phyloP scores from a whole-genome alignment of 2,113 vertebrate species.

The Scomber japonicus region DNA sequence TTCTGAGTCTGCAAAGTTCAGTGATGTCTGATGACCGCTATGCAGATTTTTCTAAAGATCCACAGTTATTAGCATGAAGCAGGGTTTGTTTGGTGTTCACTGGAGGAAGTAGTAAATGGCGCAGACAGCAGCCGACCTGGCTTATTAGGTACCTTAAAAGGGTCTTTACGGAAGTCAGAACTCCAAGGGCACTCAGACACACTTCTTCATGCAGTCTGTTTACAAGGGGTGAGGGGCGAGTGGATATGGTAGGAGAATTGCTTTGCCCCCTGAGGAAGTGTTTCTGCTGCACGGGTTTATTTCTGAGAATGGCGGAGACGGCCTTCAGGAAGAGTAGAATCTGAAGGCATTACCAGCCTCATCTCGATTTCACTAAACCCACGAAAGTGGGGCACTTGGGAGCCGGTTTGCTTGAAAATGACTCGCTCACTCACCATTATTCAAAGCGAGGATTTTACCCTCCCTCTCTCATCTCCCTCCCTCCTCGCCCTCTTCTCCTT shows the following conservation, averaged over 20 bases:
- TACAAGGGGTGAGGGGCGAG: constrained; percentile 29
- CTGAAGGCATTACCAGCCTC: constrained; percentile 7
- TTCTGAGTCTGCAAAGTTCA: too few species aligned
- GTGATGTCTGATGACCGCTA: background rate
- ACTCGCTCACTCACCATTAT: constrained; percentile 57
- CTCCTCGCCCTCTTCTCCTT: constrained; percentile 10
- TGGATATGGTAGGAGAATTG: background rate
- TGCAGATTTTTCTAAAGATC: background rate
- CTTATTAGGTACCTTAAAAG: constrained; percentile 47
- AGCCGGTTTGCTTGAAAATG: constrained; percentile 26
- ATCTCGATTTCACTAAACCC: constrained; percentile 56
- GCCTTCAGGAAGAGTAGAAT: constrained; percentile 32
- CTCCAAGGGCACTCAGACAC: constrained; percentile 15
- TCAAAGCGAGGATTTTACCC: constrained; percentile 49
- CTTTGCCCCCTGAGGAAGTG: constrained; percentile 6
- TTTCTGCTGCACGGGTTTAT: background rate
- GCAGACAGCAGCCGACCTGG: constrained; percentile 23
- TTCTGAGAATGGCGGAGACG: background rate
- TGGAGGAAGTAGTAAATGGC: constrained; percentile 52
- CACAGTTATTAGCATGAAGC: background rate
- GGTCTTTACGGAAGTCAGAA: constrained; percentile 33
- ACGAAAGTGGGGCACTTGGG: constrained; percentile 64
- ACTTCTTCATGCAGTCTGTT: constrained; percentile 26
- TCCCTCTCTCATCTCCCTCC: constrained; percentile 37
- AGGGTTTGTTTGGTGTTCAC: constrained; percentile 21